Conservation (phyloP, 2,113 vertebrate genomes). For the Pollachius pollachius region DNA sequence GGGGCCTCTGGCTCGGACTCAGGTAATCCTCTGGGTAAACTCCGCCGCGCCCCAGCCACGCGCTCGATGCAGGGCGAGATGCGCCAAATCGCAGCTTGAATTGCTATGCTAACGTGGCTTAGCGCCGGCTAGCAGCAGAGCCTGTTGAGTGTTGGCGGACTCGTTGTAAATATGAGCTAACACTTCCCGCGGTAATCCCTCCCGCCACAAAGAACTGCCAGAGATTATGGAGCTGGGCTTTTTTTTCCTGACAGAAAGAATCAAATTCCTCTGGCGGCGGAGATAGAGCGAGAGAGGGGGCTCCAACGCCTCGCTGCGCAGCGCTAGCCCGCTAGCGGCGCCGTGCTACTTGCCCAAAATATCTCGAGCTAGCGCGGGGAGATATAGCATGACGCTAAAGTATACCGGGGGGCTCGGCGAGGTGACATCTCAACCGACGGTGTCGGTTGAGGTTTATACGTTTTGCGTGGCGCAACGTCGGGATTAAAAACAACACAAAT, state of each 20-base stretch:
- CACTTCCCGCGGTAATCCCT: slow-evolving; percentile 76
- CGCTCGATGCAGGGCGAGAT: slow-evolving; percentile 57
- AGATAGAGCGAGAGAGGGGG: slow-evolving; percentile 1
- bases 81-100: slow-evolving; percentile 71
- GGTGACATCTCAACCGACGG: no score
- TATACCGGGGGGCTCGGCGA: no score
- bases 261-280: slow-evolving; percentile 73
- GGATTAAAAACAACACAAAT: no score
- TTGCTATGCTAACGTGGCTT: slow-evolving; percentile 74
- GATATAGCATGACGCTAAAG: no score
- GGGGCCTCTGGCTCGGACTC: slow-evolving; percentile 48
- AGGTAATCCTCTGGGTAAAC: slow-evolving; percentile 67
- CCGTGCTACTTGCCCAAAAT: no score
- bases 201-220: slow-evolving; percentile 72
- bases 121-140: slow-evolving; percentile 67
- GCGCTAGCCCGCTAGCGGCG: no score
- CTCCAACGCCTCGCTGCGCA: no score
- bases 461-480: no score
- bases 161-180: slow-evolving; percentile 78
- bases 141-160: slow-evolving; percentile 75
- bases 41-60: slow-evolving; percentile 49
- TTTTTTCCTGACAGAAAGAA: slow-evolving; percentile 72
- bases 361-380: no score
- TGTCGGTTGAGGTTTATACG: no score
- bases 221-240: slow-evolving; percentile 72